Evolutionary conservation across 1,140 invertebrate genomes (phyloP).

Genomic region (Drosophila littoralis): DNA sequence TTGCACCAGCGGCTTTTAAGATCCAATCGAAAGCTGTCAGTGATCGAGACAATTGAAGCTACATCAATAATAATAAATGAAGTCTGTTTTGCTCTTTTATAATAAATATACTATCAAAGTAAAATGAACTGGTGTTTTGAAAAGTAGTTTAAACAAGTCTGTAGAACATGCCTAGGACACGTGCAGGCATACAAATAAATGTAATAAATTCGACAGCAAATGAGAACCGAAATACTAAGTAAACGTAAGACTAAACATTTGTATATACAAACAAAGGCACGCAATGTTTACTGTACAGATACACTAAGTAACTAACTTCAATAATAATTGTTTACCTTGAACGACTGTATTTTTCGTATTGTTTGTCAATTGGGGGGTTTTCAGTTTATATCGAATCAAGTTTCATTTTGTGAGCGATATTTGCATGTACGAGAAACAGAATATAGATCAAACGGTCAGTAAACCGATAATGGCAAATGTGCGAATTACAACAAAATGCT

Average conservation of each 20-base stretch:
- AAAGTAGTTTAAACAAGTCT: neutral
- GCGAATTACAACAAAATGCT: conserved; percentile 30
- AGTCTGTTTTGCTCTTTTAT: neutral
- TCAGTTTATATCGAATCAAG: conserved; percentile 4
- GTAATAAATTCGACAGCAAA: neutral
- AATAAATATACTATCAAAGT: neutral
- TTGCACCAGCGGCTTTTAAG: neutral
- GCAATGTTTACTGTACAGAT: neutral
- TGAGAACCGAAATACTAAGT: neutral
- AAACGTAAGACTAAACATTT: neutral
- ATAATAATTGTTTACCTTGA: conserved; percentile 66
- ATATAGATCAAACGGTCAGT: conserved; percentile 61
- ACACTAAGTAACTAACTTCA: conserved; percentile 1
- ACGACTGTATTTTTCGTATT: conserved; percentile 55
- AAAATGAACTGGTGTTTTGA: neutral
- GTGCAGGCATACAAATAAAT: conserved; percentile 7
- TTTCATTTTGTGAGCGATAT: conserved; percentile 36
- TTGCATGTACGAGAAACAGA: conserved; percentile 71
- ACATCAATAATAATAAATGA: conserved; percentile 3
- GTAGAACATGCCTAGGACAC: conserved; percentile 1
- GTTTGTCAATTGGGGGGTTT: conserved; percentile 25
- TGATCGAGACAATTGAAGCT: conserved; percentile 15
- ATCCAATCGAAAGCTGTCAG: neutral
- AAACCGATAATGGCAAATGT: conserved; percentile 32
- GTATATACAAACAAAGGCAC: conserved; percentile 2